phyloP scores from a whole-genome alignment of 2,797 vertebrate genomes.

The Telmatherina bonti region DNA sequence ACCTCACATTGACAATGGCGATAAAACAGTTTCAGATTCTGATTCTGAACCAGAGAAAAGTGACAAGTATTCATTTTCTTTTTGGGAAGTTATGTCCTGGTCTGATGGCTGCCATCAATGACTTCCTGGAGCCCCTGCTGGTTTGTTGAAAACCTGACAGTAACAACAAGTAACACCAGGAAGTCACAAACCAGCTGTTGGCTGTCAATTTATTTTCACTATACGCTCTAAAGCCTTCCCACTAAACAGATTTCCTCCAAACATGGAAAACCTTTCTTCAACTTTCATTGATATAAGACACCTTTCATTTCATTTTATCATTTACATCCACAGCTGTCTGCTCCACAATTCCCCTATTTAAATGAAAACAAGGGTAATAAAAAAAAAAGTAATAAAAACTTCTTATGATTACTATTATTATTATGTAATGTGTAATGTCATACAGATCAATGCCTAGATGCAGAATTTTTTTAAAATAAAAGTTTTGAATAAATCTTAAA shows the following conservation, averaged over 20 bases:
- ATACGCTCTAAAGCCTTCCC: no score
- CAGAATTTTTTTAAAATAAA: no score
- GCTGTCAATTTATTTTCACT: background rate
- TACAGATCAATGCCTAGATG: no score
- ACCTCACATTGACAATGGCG: no score
- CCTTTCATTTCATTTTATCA: background rate
- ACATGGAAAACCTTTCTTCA: background rate
- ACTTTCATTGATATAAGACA: background rate
- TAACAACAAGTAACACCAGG: background rate
- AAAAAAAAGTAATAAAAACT: no score
- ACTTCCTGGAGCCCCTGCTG: slow-evolving; percentile 8
- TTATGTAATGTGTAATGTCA: no score
- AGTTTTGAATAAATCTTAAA: no score
- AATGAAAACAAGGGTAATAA: slow-evolving; percentile 1
- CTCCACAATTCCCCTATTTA: background rate
- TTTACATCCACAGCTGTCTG: background rate
- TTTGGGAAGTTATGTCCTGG: background rate
- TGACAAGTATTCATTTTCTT: background rate
- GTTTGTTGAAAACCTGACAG: slow-evolving; percentile 1
- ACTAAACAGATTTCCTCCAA: background rate
- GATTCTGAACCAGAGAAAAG: background rate
- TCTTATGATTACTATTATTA: background rate
- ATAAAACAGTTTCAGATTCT: no score
- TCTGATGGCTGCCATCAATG: background rate
- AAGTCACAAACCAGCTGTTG: slow-evolving; percentile 3